Base-by-base conservation (phyloP, 2,797 vertebrate genomes). In the Enoplosus armatus region DNA sequence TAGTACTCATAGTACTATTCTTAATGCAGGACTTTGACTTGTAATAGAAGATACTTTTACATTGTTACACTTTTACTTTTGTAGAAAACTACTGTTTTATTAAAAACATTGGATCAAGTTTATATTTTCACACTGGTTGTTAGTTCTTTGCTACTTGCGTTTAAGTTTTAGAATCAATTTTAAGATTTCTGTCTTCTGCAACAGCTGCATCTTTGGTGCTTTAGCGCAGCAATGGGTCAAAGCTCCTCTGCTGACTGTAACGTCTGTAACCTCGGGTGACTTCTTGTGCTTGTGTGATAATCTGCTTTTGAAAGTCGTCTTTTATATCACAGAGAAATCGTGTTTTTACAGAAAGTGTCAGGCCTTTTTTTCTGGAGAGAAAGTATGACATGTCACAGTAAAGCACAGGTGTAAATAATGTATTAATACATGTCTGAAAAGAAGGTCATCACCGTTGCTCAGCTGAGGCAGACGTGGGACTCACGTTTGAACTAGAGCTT, bases 351-450 rank as follows among this genome's bases (percentile, higher is more conserved):
- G 58, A 51, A 26, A 55, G 31, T 33, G 18, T 35, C 31, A 22
- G 20, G 5, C 20, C 2, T 43, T 48, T 73, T 48, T 73, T 59
- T 48, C 12, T 20, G 15, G n/a, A 50, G 2, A 16, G 12, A 63
- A 67, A 39, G 8, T 14, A 22, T 33, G n/a, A 51, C 15, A 33
- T n/a, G 50, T 41, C 24, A 18, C 31, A 62, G 68, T 5, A 53
- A 73, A 24, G 41, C 54, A 27, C 5, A 20, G 29, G 35, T 56
- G 27, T 50, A 50, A 76, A 77, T 81, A 61, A 75, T 73, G 55
- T 24, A 86, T 82, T 24, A 70, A 69, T 60, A 77, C 27, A 77
- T 75, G n/a, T n/a, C n/a, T n/a, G n/a, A n/a, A n/a, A n/a, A n/a
- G n/a, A n/a, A n/a, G n/a, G n/a, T n/a, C n/a, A n/a, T n/a, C n/a